Conservation (phyloP, 2,113 vertebrate genomes). For the Leptosomus discolor region DNA sequence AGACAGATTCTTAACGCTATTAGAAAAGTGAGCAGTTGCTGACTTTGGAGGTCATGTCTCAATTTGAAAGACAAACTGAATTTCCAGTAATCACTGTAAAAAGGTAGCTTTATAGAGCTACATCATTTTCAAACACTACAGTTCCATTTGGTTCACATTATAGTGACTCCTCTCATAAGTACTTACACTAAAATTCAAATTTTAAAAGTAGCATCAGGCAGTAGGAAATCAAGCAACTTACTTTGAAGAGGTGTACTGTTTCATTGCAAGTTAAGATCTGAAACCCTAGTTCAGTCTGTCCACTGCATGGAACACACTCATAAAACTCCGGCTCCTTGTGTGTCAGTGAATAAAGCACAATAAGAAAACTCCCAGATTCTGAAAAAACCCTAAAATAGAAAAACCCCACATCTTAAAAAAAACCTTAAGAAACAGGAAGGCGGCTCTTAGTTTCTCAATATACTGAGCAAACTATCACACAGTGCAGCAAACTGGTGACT, state of each 20-base stretch:
- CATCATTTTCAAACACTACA: not conserved
- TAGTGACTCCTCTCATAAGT: not conserved
- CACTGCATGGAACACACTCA: slow-evolving; percentile 76
- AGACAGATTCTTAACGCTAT: not conserved
- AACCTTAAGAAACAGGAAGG: not conserved
- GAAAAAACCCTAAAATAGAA: slow-evolving; percentile 81
- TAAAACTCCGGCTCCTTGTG: slow-evolving; percentile 92
- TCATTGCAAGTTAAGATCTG: slow-evolving; percentile 84
- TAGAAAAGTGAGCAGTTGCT: not conserved
- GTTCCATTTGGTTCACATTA: not conserved
- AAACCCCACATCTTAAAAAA: not conserved
- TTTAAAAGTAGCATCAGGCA: not conserved
- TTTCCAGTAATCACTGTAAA: not conserved
- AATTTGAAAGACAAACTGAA: not conserved
- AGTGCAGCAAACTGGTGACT: not conserved
- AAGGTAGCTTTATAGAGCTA: not conserved
- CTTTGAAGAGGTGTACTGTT: slow-evolving; percentile 84
- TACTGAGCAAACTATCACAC: not conserved
- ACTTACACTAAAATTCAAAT: not conserved
- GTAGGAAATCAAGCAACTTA: slow-evolving; percentile 61
- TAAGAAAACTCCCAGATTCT: slow-evolving; percentile 83
- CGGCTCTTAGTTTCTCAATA: not conserved
- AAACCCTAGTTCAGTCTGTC: slow-evolving; percentile 77
- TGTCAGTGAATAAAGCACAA: slow-evolving; percentile 86
- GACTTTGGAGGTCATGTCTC: not conserved